These are phyloP conservation scores for Fulica atra DNA, from an alignment of 2,113 vertebrate species.

Conservation along the genomic window DNA sequence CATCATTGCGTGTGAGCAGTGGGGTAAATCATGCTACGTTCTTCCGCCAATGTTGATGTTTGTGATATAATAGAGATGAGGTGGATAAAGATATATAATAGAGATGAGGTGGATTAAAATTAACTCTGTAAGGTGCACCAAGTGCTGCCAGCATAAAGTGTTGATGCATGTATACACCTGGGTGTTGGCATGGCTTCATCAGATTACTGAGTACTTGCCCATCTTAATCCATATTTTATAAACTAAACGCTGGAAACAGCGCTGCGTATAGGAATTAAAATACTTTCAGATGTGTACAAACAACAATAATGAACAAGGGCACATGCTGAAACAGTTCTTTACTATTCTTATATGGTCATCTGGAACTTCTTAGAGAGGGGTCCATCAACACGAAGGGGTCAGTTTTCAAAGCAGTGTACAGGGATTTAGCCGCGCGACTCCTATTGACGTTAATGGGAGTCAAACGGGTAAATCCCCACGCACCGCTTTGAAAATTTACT, in stretches of 20 bases:
- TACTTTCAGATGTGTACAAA: constrained; percentile 67
- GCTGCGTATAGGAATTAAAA: background rate
- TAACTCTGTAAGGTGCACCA: background rate
- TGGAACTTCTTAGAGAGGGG: constrained; percentile 68
- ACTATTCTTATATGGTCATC: constrained; percentile 33
- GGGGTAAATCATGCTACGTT: rapidly evolving
- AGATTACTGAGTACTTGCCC: background rate
- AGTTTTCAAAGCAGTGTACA: constrained; percentile 62
- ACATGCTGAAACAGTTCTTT: constrained; percentile 52
- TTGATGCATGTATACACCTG: background rate
- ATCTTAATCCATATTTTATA: background rate
- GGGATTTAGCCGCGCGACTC: constrained; percentile 55
- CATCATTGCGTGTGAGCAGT: rapidly evolving
- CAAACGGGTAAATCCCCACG: constrained; percentile 72
- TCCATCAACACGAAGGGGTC: constrained; percentile 52
- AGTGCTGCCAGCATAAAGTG: background rate
- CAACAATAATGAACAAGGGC: constrained; percentile 27
- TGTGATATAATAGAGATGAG: background rate
- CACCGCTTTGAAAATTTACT: constrained; percentile 72
- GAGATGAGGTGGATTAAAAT: background rate
- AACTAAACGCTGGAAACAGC: background rate
- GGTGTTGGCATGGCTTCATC: rapidly evolving
- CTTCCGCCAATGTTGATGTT: background rate
- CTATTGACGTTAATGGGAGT: constrained; percentile 68
- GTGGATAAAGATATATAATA: background rate